A percentile compares a stretch with the other conserved stretches of the same genome.
Conservation (phyloP, 2,797 vertebrate genomes). For the Sparidentex hasta region DNA sequence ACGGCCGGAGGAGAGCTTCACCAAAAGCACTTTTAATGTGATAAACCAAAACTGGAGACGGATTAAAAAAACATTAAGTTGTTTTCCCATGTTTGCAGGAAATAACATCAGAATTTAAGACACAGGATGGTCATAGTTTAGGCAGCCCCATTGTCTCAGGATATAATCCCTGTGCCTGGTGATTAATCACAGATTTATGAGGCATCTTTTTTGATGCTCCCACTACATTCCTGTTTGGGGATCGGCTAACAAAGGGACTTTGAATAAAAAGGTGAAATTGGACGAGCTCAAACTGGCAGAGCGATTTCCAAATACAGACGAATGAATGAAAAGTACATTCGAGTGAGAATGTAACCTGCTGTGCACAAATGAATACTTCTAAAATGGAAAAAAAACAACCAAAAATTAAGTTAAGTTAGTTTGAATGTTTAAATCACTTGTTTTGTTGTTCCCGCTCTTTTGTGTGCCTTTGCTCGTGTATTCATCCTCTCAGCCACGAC, state of each 20-base stretch:
- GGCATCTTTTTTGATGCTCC: background rate
- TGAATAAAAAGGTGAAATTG: background rate
- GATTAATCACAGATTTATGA: background rate
- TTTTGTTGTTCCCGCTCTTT: background rate
- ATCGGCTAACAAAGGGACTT: background rate
- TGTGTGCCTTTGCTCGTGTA: conserved; percentile 1
- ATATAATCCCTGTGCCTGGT: background rate
- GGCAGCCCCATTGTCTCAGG: background rate
- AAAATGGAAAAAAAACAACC: background rate
- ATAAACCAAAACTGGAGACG: background rate
- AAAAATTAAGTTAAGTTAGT: no score
- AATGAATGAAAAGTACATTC: background rate
- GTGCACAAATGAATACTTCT: background rate
- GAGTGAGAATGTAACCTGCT: conserved; percentile 1
- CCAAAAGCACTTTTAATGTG: background rate
- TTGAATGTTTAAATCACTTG: background rate
- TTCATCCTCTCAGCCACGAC: background rate
- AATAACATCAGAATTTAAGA: background rate
- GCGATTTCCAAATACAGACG: background rate
- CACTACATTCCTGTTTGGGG: background rate
- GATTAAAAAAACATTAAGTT: background rate
- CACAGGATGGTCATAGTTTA: no score
- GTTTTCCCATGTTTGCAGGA: background rate
- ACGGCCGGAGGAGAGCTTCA: background rate
- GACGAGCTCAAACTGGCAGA: background rate